Percentiles rank a stretch among this genome's conserved stretches.
These are phyloP conservation scores for Ectemnius lituratus DNA, from an alignment of 2,888 invertebrate genomes.

Conservation along the genomic window DNA sequence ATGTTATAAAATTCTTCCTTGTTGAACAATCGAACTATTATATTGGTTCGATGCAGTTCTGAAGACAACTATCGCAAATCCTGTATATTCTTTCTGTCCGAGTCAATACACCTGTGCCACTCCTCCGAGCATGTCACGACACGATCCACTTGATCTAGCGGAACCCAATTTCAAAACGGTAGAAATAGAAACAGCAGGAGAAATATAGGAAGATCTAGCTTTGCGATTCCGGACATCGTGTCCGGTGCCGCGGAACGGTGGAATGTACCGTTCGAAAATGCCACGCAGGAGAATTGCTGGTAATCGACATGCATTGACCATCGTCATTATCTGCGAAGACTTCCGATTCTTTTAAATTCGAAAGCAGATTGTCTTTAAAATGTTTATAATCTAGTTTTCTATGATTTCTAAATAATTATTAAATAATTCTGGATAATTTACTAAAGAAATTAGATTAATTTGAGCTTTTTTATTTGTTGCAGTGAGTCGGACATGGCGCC, in stretches of 20 bases:
- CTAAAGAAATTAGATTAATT: too few relatives aligned
- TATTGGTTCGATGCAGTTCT: too few relatives aligned
- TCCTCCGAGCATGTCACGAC: slow-evolving; percentile 17
- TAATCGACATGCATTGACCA: slow-evolving; percentile 30
- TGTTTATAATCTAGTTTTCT: too few relatives aligned
- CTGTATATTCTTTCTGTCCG: too few relatives aligned
- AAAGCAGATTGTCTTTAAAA: too few relatives aligned
- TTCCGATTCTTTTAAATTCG: too few relatives aligned
- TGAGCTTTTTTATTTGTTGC: slow-evolving; percentile 57
- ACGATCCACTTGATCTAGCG: slow-evolving; percentile 24
- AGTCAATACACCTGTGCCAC: not conserved
- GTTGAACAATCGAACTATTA: too few relatives aligned
- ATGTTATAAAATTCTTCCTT: too few relatives aligned
- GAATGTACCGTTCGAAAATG: slow-evolving; percentile 72
- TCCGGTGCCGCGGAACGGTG: slow-evolving; percentile 58
- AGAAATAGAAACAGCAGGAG: not conserved
- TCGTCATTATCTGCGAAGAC: too few relatives aligned
- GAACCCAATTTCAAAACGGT: slow-evolving; percentile 36
- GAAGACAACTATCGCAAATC: too few relatives aligned
- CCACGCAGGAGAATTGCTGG: slow-evolving; percentile 60
- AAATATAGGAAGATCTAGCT: slow-evolving; percentile 14
- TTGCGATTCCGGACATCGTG: slow-evolving; percentile 15
- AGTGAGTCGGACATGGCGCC: slow-evolving; percentile 77
- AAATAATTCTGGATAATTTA: too few relatives aligned
- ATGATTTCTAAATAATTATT: too few relatives aligned